These are phyloP conservation scores for Oryzias javanicus DNA, from an alignment of 2,113 vertebrate species.

Conservation along the genomic window DNA sequence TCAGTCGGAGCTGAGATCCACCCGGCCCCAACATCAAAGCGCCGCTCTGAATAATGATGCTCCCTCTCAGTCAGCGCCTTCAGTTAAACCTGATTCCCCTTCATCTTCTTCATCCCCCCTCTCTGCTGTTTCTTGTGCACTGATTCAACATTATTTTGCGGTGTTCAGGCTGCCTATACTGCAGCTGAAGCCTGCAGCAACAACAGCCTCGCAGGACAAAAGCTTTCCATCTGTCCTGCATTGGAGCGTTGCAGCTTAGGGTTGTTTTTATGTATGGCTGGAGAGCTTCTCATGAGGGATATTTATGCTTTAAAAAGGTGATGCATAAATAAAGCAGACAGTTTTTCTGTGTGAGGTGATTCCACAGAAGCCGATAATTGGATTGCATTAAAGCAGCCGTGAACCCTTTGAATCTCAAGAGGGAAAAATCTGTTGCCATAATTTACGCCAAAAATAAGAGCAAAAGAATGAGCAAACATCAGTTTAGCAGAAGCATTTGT, in stretches of 20 bases:
- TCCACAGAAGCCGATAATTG: not conserved
- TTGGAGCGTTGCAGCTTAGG: too few relatives aligned
- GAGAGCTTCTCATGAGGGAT: too few relatives aligned
- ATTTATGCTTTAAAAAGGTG: too few relatives aligned
- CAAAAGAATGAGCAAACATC: not conserved
- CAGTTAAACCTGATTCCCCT: slow-evolving; percentile 63
- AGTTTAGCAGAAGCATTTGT: too few relatives aligned
- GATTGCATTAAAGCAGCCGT: not conserved
- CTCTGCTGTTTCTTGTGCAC: slow-evolving; percentile 42
- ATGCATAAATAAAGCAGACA: too few relatives aligned
- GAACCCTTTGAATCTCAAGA: slow-evolving; percentile 1
- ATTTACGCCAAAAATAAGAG: slow-evolving; percentile 1
- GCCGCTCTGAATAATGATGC: slow-evolving; percentile 69
- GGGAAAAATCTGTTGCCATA: not conserved
- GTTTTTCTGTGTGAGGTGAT: too few relatives aligned
- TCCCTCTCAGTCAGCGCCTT: slow-evolving; percentile 59
- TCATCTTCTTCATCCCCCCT: slow-evolving; percentile 10
- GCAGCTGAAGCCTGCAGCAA: slow-evolving; percentile 8
- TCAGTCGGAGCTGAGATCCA: slow-evolving; percentile 73
- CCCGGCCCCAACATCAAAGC: slow-evolving; percentile 70
- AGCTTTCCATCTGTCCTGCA: slow-evolving; percentile 13
- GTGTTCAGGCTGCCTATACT: slow-evolving; percentile 22
- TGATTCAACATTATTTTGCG: slow-evolving; percentile 62
- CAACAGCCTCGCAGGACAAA: not conserved
- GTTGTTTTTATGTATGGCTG: too few relatives aligned